Evolutionary conservation across 2,888 invertebrate genomes (phyloP), one percentile per base, ranked within the genome.

Genomic region (Cosmorhoe ocellata): DNA sequence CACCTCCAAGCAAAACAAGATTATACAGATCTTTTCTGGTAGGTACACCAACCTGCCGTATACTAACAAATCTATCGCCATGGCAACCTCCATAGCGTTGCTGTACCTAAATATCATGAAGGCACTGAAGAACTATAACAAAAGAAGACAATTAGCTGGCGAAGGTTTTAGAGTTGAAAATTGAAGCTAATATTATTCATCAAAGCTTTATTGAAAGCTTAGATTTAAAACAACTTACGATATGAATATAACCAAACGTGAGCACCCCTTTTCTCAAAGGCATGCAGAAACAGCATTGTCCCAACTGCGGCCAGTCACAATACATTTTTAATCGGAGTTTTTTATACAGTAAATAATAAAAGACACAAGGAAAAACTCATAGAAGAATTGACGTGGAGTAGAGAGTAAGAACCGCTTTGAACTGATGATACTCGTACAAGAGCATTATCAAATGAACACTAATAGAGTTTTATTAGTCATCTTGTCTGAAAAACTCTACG

Each of bases 31-130:
- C n/a, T 70, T 75, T 0, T 67, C 63, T 0, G 78, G 73, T 0
- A 76, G 37, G 0, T 42, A 33, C 0, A 66, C 6, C 0, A 60
- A 24, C 0, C 68, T 58, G 0, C 76, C 79, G 33, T 75, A 78
- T 56, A 71, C 74, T 7, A 82, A 9, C 10, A 66, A 42, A 3
- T 64, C 41, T 0, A 67, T 1, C 0, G 14, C 11, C 0, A 42
- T 10, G 0, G 56, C 55, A 0, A 81, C 55, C 0, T 66, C 56
- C 41, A 74, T 24, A 7, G 2, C 18, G 18, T 18, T 81, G 31
- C 82, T 81, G 66, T 81, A 83, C 2, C 84, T 9, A 0, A 77
- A 81, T 2, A 83, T 52, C 80, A 84, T 76, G 22, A 84, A 78
- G 0, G 71, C 66, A 13, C 77, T 76, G 66, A 80, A 82, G 6